phyloP scores from a whole-genome alignment of 2,797 vertebrate genomes.

The Tympanoctomys barrerae region DNA sequence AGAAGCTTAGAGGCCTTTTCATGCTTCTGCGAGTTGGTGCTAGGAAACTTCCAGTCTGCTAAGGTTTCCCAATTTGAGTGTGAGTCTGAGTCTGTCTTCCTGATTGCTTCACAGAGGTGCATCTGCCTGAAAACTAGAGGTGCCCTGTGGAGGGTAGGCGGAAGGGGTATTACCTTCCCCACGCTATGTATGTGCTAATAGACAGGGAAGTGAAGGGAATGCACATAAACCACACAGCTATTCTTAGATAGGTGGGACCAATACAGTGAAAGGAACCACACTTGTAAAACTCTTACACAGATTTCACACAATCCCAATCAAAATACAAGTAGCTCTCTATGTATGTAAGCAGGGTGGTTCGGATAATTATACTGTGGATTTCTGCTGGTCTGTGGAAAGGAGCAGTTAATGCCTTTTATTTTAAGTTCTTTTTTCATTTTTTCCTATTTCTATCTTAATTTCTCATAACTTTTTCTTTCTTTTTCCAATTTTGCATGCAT shows the following conservation, averaged over 20 bases:
- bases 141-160: not conserved
- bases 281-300: not conserved
- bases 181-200: not conserved
- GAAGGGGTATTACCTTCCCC: not conserved
- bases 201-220: not conserved
- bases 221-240: not conserved
- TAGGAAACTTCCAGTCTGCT: not conserved
- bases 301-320: not conserved
- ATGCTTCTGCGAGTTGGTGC: not conserved
- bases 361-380: too few species aligned
- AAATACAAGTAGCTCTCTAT: not conserved
- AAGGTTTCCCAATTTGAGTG: not conserved
- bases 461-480: too few species aligned
- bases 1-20: not conserved
- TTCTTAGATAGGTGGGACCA: not conserved
- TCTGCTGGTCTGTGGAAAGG: too few species aligned
- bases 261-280: not conserved
- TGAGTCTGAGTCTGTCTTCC: not conserved
- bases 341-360: too few species aligned
- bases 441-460: too few species aligned
- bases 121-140: slow-evolving; percentile 7
- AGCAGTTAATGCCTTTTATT: too few species aligned
- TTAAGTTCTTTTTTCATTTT: too few species aligned
- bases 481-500: too few species aligned
- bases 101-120: not conserved